Evolutionary conservation across 2,113 vertebrate species (phyloP).

Genomic region (Semicossyphus pulcher): DNA sequence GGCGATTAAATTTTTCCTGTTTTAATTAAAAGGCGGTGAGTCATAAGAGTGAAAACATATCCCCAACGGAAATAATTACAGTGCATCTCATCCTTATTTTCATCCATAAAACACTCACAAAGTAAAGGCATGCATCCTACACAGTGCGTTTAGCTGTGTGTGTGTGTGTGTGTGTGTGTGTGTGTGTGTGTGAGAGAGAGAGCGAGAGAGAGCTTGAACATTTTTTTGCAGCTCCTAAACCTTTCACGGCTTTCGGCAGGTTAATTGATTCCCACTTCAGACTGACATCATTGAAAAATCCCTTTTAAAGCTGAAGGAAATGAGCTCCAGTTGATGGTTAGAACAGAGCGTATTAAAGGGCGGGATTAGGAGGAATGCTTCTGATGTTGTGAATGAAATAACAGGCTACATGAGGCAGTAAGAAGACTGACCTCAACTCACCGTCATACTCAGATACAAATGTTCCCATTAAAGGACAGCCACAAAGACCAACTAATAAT

Average conservation of each 20-base stretch:
- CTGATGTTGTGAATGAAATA: slow-evolving; percentile 50
- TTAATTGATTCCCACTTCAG: slow-evolving; percentile 63
- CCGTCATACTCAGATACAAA: slow-evolving; percentile 21
- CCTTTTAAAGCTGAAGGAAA: slow-evolving; percentile 46
- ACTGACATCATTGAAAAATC: slow-evolving; percentile 60
- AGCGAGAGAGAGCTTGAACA: background rate
- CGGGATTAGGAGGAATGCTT: slow-evolving; percentile 39
- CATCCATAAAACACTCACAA: slow-evolving; percentile 35
- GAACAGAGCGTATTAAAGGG: slow-evolving; percentile 42
- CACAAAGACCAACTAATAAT: background rate
- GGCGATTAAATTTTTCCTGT: slow-evolving; percentile 69
- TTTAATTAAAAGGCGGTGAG: slow-evolving; percentile 73
- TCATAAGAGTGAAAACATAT: slow-evolving; percentile 63
- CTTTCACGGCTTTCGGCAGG: slow-evolving; percentile 55
- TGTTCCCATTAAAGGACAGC: slow-evolving; percentile 36
- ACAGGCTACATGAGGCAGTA: slow-evolving; percentile 7
- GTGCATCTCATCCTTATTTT: slow-evolving; percentile 53
- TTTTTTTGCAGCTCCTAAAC: slow-evolving; percentile 38
- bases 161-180: background rate
- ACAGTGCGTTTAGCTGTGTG: too few species aligned
- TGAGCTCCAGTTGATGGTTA: slow-evolving; percentile 42
- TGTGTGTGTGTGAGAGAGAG: background rate
- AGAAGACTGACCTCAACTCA: slow-evolving; percentile 41
- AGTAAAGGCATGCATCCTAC: slow-evolving; percentile 27
- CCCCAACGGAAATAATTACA: slow-evolving; percentile 76